Evolutionary conservation across 2,113 vertebrate genomes (phyloP).

Genomic region (Hymenochirus boettgeri): DNA sequence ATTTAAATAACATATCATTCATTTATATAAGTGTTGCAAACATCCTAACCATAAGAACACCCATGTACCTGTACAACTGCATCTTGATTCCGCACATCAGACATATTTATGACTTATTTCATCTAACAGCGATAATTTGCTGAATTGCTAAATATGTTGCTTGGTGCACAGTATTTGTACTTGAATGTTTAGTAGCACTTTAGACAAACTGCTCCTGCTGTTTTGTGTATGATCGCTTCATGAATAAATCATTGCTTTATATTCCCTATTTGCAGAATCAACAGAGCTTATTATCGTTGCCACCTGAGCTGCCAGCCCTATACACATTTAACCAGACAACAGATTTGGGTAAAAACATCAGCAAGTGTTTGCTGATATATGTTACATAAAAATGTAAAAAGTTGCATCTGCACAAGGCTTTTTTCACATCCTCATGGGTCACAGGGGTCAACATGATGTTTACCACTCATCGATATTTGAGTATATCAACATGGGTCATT

Average conservation of each 20-base stretch:
- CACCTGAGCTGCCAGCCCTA: background rate
- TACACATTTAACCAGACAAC: constrained; percentile 14
- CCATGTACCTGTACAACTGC: constrained; percentile 4
- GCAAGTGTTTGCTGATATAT: constrained; percentile 16
- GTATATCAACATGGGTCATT: too few relatives aligned
- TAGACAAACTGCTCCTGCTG: constrained; percentile 14
- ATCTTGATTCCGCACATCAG: constrained; percentile 19
- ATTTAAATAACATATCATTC: constrained; percentile 8
- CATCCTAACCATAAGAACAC: too few relatives aligned
- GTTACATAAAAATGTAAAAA: background rate
- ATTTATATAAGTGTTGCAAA: constrained; percentile 2
- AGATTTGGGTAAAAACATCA: background rate
- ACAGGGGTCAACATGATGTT: too few relatives aligned
- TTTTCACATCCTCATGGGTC: too few relatives aligned
- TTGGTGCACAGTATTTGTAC: constrained; percentile 9
- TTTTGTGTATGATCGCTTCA: constrained; percentile 22
- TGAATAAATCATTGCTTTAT: constrained; percentile 27
- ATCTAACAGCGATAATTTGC: constrained; percentile 14
- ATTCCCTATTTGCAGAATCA: constrained; percentile 1
- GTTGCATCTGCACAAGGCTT: too few relatives aligned
- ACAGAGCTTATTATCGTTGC: constrained; percentile 27
- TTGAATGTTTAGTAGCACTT: constrained; percentile 23
- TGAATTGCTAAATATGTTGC: constrained; percentile 23
- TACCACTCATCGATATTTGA: too few relatives aligned
- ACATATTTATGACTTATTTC: constrained; percentile 27